A percentile compares a stretch with the other conserved stretches of the same genome.
phyloP scores from a whole-genome alignment of 2,113 vertebrate species.

The Caranx ignobilis region DNA sequence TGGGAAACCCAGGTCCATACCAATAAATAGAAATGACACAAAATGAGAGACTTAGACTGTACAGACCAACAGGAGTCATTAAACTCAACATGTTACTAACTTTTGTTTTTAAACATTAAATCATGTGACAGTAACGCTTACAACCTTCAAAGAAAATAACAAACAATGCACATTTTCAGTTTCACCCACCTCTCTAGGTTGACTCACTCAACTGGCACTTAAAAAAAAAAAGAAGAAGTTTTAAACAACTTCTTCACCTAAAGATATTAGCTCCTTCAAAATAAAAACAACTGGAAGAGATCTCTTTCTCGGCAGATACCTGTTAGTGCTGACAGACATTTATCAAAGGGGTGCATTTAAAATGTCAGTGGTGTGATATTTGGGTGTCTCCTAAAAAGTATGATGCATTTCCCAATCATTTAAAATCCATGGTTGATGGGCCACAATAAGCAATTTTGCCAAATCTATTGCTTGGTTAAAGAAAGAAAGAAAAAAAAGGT shows the following conservation, averaged over 20 bases:
- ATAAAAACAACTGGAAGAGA: conserved; percentile 41
- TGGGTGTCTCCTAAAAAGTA: conserved; percentile 20
- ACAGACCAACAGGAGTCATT: conserved; percentile 70
- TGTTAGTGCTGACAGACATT: conserved; percentile 39
- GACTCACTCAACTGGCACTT: conserved; percentile 66
- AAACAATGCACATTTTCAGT: conserved; percentile 20
- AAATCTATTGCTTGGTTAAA: conserved; percentile 29
- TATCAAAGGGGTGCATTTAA: conserved; percentile 25
- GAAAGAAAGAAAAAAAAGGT: neutral
- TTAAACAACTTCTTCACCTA: conserved; percentile 34
- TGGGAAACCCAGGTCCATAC: conserved; percentile 62
- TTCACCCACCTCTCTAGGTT: conserved; percentile 26
- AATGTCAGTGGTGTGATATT: neutral
- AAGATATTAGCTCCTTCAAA: conserved; percentile 45
- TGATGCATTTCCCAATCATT: conserved; percentile 20
- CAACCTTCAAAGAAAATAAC: conserved; percentile 58
- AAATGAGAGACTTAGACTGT: conserved; percentile 76
- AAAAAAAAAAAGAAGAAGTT: conserved; percentile 34
- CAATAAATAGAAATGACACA: conserved; percentile 83
- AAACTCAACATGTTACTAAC: conserved; percentile 45
- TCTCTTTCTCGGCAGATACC: conserved; percentile 29
- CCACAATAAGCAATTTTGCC: conserved; percentile 20
- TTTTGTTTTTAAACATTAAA: conserved; percentile 37
- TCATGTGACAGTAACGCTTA: conserved; percentile 37
- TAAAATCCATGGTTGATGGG: conserved; percentile 13